Conservation (phyloP, 64 coral and sea anemone species). For the Actinia tenebrosa region DNA sequence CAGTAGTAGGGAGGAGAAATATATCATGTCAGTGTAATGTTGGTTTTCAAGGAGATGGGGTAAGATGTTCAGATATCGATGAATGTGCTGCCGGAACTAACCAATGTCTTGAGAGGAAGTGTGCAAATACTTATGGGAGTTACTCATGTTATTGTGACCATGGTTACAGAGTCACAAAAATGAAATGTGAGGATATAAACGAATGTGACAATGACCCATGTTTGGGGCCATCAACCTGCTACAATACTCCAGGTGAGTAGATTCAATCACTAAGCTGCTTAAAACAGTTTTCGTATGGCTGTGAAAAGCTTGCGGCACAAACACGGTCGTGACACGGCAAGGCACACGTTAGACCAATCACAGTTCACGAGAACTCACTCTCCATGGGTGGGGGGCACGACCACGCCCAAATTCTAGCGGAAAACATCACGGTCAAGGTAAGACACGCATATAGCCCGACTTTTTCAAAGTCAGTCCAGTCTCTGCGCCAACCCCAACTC, state of each 20-base stretch:
- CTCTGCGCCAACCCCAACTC: no score
- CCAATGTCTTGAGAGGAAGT: not conserved
- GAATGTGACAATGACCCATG: not conserved
- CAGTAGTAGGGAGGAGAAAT: not conserved
- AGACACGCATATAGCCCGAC: no score
- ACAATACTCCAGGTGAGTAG: not conserved
- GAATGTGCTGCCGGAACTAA: slow-evolving; percentile 27
- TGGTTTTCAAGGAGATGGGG: slow-evolving; percentile 35
- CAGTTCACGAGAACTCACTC: no score
- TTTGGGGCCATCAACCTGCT: not conserved
- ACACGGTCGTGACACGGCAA: no score
- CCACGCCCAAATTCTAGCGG: no score
- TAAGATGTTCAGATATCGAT: slow-evolving; percentile 29
- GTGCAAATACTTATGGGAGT: slow-evolving; percentile 37
- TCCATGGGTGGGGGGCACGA: no score
- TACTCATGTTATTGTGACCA: slow-evolving; percentile 2
- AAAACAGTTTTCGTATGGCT: no score
- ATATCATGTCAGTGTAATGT: slow-evolving; percentile 27
- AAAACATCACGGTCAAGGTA: no score
- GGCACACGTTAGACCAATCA: no score
- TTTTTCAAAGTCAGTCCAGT: no score
- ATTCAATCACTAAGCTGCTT: not conserved
- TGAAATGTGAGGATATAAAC: not conserved
- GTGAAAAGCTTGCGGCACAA: no score
- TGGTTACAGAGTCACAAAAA: not conserved